Percentiles rank a stretch among this genome's conserved stretches.
Evolutionary conservation across 2,888 invertebrate species (phyloP).

Genomic region (Aphidius colemani): DNA sequence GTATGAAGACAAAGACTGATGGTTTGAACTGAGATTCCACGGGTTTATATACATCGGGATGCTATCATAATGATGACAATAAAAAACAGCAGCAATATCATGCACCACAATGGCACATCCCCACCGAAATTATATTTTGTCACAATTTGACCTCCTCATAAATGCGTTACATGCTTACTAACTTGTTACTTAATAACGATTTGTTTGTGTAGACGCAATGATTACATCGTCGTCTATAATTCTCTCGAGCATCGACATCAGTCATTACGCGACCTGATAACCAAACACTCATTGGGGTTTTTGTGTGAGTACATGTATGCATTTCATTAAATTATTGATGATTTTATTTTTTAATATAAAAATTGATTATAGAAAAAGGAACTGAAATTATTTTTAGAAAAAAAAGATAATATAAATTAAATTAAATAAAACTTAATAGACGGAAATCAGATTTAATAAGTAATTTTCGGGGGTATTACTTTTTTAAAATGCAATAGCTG

Average conservation of each 20-base stretch:
- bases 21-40: slow-evolving; percentile 44
- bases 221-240: slow-evolving; percentile 12
- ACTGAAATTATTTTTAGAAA: too few species aligned
- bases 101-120: slow-evolving; percentile 34
- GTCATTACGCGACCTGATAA: slow-evolving; percentile 40
- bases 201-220: background rate
- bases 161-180: slow-evolving; percentile 49
- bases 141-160: slow-evolving; percentile 45
- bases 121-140: slow-evolving; percentile 33
- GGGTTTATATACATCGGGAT: slow-evolving; percentile 49
- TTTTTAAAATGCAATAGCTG: too few species aligned
- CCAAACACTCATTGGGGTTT: slow-evolving; percentile 29
- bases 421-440: too few species aligned
- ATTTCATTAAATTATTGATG: too few species aligned
- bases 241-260: slow-evolving; percentile 35
- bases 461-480: too few species aligned
- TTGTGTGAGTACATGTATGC: background rate
- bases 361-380: too few species aligned
- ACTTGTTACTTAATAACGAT: background rate
- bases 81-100: slow-evolving; percentile 36
- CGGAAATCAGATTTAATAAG: too few species aligned
- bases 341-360: too few species aligned
- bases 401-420: too few species aligned
- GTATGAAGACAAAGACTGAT: slow-evolving; percentile 51
- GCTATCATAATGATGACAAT: slow-evolving; percentile 40